Conservation (phyloP, 2,888 invertebrate species). For the Polydrusus pterygomalis region DNA sequence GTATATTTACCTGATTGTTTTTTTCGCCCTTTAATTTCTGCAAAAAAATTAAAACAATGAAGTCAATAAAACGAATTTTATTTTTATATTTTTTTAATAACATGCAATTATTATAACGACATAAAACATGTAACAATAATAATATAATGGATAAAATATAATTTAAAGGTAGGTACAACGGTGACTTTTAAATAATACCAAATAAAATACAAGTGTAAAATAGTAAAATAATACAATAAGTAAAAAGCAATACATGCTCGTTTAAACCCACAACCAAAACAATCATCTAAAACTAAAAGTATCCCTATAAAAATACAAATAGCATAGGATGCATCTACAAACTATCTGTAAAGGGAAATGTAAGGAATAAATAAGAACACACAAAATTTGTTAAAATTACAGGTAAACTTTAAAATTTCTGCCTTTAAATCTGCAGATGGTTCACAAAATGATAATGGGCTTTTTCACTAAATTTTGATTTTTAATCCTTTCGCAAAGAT, state of each 20-base stretch:
- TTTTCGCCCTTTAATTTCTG: slow-evolving; percentile 85
- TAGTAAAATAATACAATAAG: neutral
- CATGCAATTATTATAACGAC: slow-evolving; percentile 39
- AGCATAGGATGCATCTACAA: no score
- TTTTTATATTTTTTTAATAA: slow-evolving; percentile 10
- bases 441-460: no score
- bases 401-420: no score
- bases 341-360: no score
- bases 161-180: neutral
- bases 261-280: slow-evolving; percentile 11
- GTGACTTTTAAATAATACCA: neutral
- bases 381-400: no score
- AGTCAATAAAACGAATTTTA: slow-evolving; percentile 35
- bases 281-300: neutral
- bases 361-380: no score
- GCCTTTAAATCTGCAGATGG: no score
- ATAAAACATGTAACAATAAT: slow-evolving; percentile 21
- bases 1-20: slow-evolving; percentile 78
- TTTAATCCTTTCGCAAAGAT: no score
- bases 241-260: neutral
- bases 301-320: no score
- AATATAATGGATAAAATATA: neutral
- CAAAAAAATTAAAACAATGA: slow-evolving; percentile 66
- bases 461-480: no score
- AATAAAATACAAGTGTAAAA: neutral